phyloP scores from a whole-genome alignment of 2,888 invertebrate species.

The Tetragonisca angustula region DNA sequence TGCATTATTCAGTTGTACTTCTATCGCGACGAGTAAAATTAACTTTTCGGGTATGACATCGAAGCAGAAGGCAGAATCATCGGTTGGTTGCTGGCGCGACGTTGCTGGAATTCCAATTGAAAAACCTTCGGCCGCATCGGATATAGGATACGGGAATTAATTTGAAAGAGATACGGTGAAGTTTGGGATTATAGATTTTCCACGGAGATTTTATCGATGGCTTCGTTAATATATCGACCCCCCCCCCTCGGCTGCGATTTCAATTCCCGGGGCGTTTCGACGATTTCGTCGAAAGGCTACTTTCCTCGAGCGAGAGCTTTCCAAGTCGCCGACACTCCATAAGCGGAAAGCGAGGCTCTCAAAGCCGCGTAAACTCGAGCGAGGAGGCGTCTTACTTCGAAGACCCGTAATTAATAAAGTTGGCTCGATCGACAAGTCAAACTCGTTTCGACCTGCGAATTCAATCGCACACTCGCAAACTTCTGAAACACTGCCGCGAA shows the following conservation, averaged over 20 bases:
- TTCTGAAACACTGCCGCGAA: too few relatives aligned
- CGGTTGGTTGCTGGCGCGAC: too few relatives aligned
- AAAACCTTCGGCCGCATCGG: not conserved
- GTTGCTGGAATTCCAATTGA: not conserved
- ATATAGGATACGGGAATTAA: not conserved
- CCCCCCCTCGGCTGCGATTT: not conserved
- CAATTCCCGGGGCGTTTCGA: not conserved
- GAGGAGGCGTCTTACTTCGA: not conserved
- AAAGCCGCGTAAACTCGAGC: not conserved
- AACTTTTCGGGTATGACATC: not conserved
- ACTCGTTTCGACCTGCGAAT: not conserved
- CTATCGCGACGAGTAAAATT: too few relatives aligned
- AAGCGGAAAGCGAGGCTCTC: not conserved
- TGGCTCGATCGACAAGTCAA: conserved; percentile 2
- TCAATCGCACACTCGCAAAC: not conserved
- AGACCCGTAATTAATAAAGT: conserved; percentile 24
- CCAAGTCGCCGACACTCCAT: not conserved
- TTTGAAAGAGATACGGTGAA: not conserved
- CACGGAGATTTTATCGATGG: not conserved
- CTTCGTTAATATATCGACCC: not conserved
- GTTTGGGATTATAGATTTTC: not conserved
- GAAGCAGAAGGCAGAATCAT: not conserved
- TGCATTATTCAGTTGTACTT: too few relatives aligned
- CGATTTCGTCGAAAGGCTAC: conserved; percentile 1
- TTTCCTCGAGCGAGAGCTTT: not conserved